Evolutionary conservation across 2,888 invertebrate genomes (phyloP), one percentile per base, ranked within the genome.

Genomic region (Biston betularia): DNA sequence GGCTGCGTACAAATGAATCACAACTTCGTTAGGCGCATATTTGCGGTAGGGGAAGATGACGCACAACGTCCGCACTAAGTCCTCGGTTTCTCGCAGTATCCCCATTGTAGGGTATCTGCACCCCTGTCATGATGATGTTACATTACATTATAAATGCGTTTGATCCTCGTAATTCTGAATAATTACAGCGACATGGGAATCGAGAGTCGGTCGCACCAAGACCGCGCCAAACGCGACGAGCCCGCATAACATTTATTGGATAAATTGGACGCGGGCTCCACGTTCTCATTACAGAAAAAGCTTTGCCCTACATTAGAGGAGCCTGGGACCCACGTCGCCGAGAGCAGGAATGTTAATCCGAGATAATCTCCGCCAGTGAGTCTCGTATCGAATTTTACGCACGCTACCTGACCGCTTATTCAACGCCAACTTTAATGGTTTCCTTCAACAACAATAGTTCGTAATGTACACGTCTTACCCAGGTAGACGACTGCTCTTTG

Each of bases 201-300:
- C 75, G 78, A 78, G 75, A 74, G 78, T 75, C 74, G 74, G 72
- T 73, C 72, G 79, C 77, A 78, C 78, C 80, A 78, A 79, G 78
- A 79, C 76, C 81, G 79, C 79, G 79, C 75, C 75, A 76, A 78
- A 75, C 79, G 70, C 75, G 67, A 75, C 80, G 79, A 86, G 78
- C 93, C 93, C 93, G 92, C 92, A 93, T 93, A 78, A 69, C 72
- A 86, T 92, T 92, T 90, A 93, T 92, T 92, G 89, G 84, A 83
- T 90, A 86, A 91, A 92, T 92, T 90, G 85, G 80, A 77, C 74
- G 78, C 81, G 81, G 82, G 82, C 73, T 76, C 80, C 81, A 83
- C 82, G 80, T 79, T 84, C 84, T 83, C 83, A 86, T 87, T 83
- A 85, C 77, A 71, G 75, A 84, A 88, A 88, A 85, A 85, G 82